Evolutionary conservation across 2,113 vertebrate genomes (phyloP), one percentile per base, ranked within the genome.

Genomic region (Pungitius pungitius): DNA sequence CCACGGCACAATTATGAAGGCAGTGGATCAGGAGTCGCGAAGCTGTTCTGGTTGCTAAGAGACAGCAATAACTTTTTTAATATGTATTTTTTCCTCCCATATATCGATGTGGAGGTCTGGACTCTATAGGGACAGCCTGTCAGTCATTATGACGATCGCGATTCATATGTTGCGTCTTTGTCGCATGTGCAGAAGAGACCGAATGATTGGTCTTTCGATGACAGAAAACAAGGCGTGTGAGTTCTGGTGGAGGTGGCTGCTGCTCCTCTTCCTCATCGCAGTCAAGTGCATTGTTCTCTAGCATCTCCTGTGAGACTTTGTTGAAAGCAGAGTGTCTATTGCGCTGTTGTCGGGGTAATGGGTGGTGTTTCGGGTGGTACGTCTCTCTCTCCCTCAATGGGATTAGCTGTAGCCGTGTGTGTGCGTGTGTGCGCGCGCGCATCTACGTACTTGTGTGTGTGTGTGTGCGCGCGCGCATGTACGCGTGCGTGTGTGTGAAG

Each of bases 11-110:
- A 88, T 89, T 83, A 89, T 78, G 72, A 84, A 83, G 78, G 73
- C 73, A 63, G 82, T 77, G 86, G 85, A 87, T 87, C 47, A 71
- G 73, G 64, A 88, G 87, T 88, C 85, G 82, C 80, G 80, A 84
- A 69, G 86, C 69, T 79, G 77, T 86, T 76, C 85, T 27, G 83
- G 90, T 92, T 92, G 90, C 90, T 90, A 85, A 91, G 90, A 89
- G 91, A 92, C 91, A 88, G 87, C 84, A 79, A 85, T 89, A 91
- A 90, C 90, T 90, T 55, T 88, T 52, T 52, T 24, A 2, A 2
- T 45, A 8, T 47, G 18, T 47, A 1, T 45, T 45, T 45, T 18
- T 18, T 43, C 1, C 87, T 40, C 89, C 90, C 89, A 87, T 90
- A 88, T 84, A 73, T 52, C 86, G 83, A 85, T 83, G 86, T 75